Evolutionary conservation across 2,113 vertebrate species (phyloP), one percentile per base, ranked within the genome.

Genomic region (Illadopsis cleaveri): DNA sequence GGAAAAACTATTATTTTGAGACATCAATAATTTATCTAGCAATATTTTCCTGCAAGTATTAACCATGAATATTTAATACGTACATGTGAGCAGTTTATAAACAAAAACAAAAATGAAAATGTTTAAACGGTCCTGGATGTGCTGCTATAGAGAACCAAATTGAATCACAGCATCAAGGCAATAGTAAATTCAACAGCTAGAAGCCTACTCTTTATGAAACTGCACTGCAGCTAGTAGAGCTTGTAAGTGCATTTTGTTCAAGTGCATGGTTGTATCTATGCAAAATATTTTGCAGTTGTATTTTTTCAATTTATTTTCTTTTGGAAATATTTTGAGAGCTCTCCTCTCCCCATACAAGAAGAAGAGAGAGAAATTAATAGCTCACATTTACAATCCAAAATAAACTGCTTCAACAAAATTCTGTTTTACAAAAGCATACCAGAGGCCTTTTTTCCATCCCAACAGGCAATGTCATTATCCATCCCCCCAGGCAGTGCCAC

Each of bases 101-200:
- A 92, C 88, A 93, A 75, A 90, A 95, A 95, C 35, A 95, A 92
- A 90, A 90, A 79, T 51, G 77, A 94, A 94, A 87, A 88, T 42
- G 35, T 60, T 79, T 44, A 82, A 56, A 28, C 2, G 0, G 50
- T 65, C 45, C 45, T 69, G 25, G 54, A 87, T 90, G 75, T 5
- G 2, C 48, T 94, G 45, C 54, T 88, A 40, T 58, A 35, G 91
- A 95, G 76, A 77, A 83, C 25, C 20, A 79, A 82, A 96, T 42
- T 87, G 53, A 93, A 85, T 82, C 66, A 28, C 68, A 91, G 44
- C 65, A 88, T 31, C 31, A 87, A 76, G 57, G 60, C 48, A 71
- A 33, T 5, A 80, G 54, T 73, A 88, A 93, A 88, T 80, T 77
- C 71, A 87, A 33, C 42, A 91, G 40, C 40, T 75, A 82, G 30